Conservation (phyloP, 2,888 invertebrate species). For the Apotomis capreana region DNA sequence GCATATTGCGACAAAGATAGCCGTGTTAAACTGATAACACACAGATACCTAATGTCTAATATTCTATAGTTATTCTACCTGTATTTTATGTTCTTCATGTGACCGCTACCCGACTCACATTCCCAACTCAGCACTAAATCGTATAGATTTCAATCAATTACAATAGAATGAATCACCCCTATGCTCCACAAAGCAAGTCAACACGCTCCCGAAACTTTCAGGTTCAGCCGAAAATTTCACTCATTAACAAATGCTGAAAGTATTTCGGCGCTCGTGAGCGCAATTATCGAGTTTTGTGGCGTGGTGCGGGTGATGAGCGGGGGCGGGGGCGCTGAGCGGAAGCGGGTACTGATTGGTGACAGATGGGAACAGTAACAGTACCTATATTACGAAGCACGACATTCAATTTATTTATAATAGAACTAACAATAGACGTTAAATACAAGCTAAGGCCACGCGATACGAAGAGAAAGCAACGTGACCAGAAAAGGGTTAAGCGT, state of each 20-base stretch:
- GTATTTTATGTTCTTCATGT: too few species aligned
- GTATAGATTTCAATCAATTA: conserved; percentile 15
- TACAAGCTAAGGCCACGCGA: too few species aligned
- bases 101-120: not conserved
- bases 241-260: conserved; percentile 62
- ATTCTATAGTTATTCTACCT: too few species aligned
- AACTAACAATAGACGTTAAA: too few species aligned
- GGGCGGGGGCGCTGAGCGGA: not conserved
- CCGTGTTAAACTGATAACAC: too few species aligned
- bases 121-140: not conserved
- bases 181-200: conserved; percentile 28
- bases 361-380: too few species aligned
- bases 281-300: conserved; percentile 37
- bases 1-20: too few species aligned
- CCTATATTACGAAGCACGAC: too few species aligned
- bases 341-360: not conserved
- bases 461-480: too few species aligned
- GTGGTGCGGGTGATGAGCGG: conserved; percentile 10
- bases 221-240: conserved; percentile 54
- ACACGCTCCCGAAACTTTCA: conserved; percentile 46
- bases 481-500: too few species aligned
- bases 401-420: too few species aligned
- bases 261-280: conserved; percentile 47
- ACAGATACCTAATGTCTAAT: too few species aligned
- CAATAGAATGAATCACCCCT: conserved; percentile 22